Conservation (phyloP, 2,113 vertebrate genomes). For the Sylvietta virens region DNA sequence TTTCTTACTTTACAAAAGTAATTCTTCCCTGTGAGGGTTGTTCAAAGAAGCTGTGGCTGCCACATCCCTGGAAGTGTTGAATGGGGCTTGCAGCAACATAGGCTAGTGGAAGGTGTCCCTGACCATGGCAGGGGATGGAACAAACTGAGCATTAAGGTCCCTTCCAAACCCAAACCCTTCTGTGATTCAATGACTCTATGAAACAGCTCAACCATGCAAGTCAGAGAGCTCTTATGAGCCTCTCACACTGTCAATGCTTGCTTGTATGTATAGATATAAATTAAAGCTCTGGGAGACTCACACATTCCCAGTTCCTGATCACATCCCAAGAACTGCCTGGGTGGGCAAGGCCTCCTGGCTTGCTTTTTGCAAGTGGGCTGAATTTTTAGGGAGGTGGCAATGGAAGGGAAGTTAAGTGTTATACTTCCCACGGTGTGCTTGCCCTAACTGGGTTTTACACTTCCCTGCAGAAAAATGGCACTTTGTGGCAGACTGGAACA, state of each 20-base stretch:
- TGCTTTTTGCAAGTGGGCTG: background rate
- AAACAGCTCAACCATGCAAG: background rate
- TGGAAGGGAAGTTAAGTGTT: background rate
- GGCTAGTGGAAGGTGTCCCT: background rate
- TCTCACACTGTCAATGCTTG: background rate
- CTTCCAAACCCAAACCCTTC: background rate
- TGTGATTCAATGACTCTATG: background rate
- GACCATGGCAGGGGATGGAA: background rate
- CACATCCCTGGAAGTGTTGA: background rate
- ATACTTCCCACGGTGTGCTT: background rate
- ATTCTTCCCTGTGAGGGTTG: background rate
- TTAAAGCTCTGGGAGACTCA: background rate
- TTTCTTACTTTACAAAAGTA: background rate
- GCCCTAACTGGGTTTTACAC: background rate
- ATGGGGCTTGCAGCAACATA: background rate
- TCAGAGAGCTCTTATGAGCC: background rate
- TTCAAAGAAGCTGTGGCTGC: background rate
- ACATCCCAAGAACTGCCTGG: background rate
- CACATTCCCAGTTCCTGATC: background rate
- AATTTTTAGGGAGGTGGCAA: background rate
- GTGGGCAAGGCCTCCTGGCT: background rate
- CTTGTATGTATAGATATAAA: rapidly evolving
- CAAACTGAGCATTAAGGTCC: background rate
- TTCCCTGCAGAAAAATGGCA: background rate
- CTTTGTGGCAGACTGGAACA: background rate